A percentile compares a stretch with the other conserved stretches of the same genome.
These are phyloP conservation scores for Thereva unica DNA, from an alignment of 2,888 invertebrate genomes.

Conservation along the genomic window DNA sequence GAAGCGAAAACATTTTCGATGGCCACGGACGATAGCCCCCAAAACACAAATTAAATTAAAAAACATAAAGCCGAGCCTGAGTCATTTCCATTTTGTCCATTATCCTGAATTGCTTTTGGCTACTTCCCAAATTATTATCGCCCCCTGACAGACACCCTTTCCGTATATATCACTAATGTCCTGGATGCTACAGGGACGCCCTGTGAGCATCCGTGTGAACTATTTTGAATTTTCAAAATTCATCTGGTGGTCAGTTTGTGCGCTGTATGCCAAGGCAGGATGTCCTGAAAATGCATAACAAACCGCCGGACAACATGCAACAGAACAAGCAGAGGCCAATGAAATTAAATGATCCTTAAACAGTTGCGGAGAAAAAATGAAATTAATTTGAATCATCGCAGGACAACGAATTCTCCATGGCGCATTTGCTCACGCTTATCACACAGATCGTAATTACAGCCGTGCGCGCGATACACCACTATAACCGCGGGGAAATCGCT, in stretches of 20 bases:
- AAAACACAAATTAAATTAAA: conserved; percentile 46
- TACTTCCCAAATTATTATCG: conserved; percentile 42
- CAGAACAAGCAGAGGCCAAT: not conserved
- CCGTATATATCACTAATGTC: conserved; percentile 14
- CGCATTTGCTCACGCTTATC: no score
- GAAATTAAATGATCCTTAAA: no score
- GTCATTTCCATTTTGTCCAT: conserved; percentile 41
- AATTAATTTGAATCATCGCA: no score
- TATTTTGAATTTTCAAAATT: not conserved
- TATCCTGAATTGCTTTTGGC: conserved; percentile 44
- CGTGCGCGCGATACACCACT: no score
- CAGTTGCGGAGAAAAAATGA: no score
- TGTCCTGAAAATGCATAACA: conserved; percentile 12
- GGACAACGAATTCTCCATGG: no score
- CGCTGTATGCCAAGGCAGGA: not conserved
- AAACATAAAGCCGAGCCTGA: conserved; percentile 44
- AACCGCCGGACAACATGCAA: not conserved
- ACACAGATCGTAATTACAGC: no score
- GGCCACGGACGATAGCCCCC: conserved; percentile 40
- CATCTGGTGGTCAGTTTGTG: conserved; percentile 24
- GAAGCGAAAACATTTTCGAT: conserved; percentile 32
- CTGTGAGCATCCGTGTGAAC: not conserved
- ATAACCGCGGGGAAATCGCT: no score
- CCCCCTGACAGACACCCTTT: conserved; percentile 31
- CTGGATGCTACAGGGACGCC: not conserved